Evolutionary conservation across 1,140 invertebrate genomes (phyloP).

Genomic region (Habropoda laboriosa): DNA sequence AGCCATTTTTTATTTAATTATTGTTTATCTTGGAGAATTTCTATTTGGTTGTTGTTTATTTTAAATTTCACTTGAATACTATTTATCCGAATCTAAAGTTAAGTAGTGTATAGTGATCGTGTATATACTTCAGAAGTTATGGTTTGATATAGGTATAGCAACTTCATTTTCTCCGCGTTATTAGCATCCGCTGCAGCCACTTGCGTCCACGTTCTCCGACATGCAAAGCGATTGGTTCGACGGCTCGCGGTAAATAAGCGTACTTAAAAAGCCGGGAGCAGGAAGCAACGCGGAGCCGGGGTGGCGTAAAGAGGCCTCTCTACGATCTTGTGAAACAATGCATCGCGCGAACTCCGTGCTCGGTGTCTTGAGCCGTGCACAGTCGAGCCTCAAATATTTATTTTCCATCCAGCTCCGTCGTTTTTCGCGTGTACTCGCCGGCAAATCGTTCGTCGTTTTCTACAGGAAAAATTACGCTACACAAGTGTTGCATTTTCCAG

Average conservation of each 20-base stretch:
- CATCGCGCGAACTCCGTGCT: slow-evolving; percentile 21
- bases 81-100: too few species aligned
- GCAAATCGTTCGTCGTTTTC: not conserved
- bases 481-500: too few species aligned
- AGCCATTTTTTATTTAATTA: too few species aligned
- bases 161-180: not conserved
- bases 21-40: too few species aligned
- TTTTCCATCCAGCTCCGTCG: slow-evolving; percentile 16
- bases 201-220: not conserved
- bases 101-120: too few species aligned
- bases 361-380: slow-evolving; percentile 23
- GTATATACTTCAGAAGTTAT: not conserved
- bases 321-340: slow-evolving; percentile 58
- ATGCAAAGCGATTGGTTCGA: slow-evolving; percentile 50
- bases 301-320: slow-evolving; percentile 60
- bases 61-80: too few species aligned
- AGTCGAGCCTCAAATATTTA: slow-evolving; percentile 58
- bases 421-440: not conserved
- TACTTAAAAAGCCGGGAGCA: slow-evolving; percentile 52
- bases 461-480: not conserved
- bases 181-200: not conserved
- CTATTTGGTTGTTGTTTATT: too few species aligned
- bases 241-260: slow-evolving; percentile 51
- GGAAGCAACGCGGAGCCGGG: slow-evolving; percentile 39
- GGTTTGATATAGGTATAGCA: too few species aligned